Conservation (phyloP, 2,888 invertebrate species). For the Merodon equestris region DNA sequence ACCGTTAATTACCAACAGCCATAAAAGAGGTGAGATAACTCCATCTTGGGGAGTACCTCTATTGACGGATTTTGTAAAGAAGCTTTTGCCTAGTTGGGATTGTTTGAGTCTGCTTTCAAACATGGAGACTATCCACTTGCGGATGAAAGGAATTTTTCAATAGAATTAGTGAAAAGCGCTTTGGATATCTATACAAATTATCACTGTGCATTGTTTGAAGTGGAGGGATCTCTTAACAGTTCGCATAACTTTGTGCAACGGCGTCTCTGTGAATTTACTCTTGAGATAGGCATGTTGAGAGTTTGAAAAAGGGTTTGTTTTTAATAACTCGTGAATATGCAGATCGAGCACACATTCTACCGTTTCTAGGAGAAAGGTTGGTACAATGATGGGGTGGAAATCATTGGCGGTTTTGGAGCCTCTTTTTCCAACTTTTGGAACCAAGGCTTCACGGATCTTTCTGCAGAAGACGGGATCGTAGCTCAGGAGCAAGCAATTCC, state of each 20-base stretch:
- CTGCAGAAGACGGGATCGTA: not conserved
- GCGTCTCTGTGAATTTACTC: not conserved
- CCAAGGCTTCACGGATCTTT: not conserved
- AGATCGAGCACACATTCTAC: not conserved
- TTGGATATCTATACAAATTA: no score
- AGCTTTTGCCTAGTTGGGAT: no score
- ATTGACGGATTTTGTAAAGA: no score
- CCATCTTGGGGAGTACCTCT: no score
- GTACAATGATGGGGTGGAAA: not conserved
- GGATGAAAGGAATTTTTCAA: no score
- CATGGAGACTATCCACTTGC: no score
- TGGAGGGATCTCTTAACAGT: not conserved
- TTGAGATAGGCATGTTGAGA: constrained; percentile 1
- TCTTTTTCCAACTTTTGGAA: not conserved
- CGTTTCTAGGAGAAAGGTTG: not conserved
- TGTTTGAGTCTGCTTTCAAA: no score
- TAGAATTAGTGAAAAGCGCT: no score
- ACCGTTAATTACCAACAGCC: no score
- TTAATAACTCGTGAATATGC: not conserved
- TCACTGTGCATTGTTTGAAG: not conserved
- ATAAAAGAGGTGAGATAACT: no score
- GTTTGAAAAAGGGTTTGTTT: not conserved
- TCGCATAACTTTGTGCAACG: not conserved
- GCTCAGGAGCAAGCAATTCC: not conserved
- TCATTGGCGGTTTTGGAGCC: not conserved